A percentile compares a stretch with the other conserved stretches of the same genome.
phyloP scores from a whole-genome alignment of 2,113 vertebrate species.

The Rynchops niger region DNA sequence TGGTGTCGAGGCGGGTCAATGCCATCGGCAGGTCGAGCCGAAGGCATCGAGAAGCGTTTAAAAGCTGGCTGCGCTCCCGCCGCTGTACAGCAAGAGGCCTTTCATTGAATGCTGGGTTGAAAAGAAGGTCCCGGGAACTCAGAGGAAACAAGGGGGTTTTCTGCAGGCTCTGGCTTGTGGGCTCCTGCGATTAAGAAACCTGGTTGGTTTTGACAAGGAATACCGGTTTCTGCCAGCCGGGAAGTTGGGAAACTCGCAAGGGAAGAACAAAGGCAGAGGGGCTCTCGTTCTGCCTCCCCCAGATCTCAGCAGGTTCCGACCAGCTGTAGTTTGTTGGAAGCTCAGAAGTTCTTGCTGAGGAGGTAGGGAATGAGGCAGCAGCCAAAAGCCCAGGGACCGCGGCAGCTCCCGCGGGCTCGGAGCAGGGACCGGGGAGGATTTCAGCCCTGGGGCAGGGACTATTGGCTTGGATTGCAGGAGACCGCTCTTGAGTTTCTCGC shows the following conservation, averaged over 20 bases:
- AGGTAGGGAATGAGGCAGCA: not conserved
- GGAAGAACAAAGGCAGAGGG: not conserved
- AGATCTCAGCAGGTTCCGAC: not conserved
- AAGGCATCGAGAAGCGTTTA: accelerated
- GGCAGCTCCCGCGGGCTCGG: not conserved
- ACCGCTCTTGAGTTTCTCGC: not conserved
- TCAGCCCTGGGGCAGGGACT: too few species aligned
- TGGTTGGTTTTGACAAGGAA: not conserved
- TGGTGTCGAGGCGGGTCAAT: too few species aligned
- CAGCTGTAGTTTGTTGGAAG: not conserved
- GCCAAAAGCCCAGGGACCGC: not conserved
- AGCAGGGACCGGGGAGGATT: not conserved
- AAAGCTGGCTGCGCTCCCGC: not conserved
- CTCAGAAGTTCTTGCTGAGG: not conserved
- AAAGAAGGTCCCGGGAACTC: not conserved
- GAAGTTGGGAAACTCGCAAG: not conserved
- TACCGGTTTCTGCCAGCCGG: not conserved
- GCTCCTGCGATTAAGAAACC: not conserved
- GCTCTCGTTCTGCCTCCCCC: not conserved
- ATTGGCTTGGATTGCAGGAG: not conserved
- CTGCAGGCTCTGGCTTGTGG: not conserved
- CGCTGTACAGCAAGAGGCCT: not conserved
- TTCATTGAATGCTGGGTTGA: not conserved
- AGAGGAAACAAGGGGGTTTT: not conserved
- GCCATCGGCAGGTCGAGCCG: accelerated